Percentiles rank a stretch among this genome's conserved stretches.
phyloP scores from a whole-genome alignment of 2,888 invertebrate species.

The Poecilus cupreus region DNA sequence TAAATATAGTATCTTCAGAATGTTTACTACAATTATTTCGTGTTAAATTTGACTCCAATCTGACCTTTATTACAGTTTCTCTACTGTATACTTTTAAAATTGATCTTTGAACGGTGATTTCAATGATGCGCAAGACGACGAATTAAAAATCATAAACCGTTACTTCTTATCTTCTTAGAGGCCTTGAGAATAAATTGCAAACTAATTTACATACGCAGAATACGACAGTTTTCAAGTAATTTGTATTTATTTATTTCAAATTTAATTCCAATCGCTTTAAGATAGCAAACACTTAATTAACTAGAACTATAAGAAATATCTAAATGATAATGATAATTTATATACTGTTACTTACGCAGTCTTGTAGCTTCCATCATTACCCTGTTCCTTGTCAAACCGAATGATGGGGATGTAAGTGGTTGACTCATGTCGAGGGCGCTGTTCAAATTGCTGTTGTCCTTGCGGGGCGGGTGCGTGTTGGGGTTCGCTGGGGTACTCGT shows the following conservation, averaged over 20 bases:
- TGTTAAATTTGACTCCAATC: not conserved
- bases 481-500: conserved; percentile 66
- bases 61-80: not conserved
- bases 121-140: not conserved
- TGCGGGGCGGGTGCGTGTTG: conserved; percentile 64
- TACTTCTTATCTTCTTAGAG: not conserved
- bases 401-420: conserved; percentile 89
- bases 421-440: conserved; percentile 72
- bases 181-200: conserved; percentile 18
- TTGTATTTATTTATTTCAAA: no score
- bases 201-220: not conserved
- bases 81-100: not conserved
- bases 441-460: conserved; percentile 65
- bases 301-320: no score
- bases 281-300: no score
- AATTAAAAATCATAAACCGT: conserved; percentile 1
- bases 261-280: not conserved
- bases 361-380: conserved; percentile 88
- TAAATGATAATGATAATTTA: no score
- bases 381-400: conserved; percentile 88
- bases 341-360: conserved; percentile 80
- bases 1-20: not conserved
- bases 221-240: not conserved
- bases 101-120: not conserved
- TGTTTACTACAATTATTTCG: not conserved